Conservation (phyloP, 1,140 invertebrate genomes). For the Drosophila carrolli region DNA sequence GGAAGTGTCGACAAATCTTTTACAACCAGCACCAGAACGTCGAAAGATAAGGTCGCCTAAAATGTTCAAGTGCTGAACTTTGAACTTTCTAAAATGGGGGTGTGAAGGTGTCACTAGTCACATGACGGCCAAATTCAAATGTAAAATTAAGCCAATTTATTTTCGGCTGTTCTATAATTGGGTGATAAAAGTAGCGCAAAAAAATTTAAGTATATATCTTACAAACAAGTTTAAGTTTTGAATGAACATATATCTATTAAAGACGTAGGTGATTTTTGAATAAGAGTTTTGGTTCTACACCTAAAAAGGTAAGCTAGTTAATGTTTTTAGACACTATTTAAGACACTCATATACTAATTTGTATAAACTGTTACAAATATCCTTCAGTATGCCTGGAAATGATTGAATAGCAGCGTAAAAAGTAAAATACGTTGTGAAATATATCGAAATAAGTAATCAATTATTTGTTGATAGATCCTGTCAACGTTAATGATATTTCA, state of each 20-base stretch:
- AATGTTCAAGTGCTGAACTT: constrained; percentile 27
- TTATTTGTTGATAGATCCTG: background rate
- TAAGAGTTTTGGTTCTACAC: no score
- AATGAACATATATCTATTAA: no score
- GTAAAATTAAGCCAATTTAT: constrained; percentile 49
- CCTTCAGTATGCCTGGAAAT: background rate
- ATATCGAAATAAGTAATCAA: background rate
- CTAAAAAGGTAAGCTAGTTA: no score
- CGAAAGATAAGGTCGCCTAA: constrained; percentile 18
- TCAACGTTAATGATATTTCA: background rate
- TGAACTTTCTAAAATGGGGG: constrained; percentile 16
- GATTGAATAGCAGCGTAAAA: background rate
- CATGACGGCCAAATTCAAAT: constrained; percentile 34
- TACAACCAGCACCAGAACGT: constrained; percentile 9
- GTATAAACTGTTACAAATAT: no score
- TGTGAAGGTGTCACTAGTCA: constrained; percentile 35
- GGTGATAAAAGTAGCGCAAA: constrained; percentile 20
- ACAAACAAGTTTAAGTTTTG: background rate
- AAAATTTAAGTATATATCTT: constrained; percentile 1
- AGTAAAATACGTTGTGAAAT: background rate
- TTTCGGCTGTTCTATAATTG: constrained; percentile 40
- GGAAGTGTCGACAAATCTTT: constrained; percentile 25
- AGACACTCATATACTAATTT: no score
- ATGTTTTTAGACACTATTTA: no score
- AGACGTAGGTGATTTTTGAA: no score